Evolutionary conservation across 2,113 vertebrate species (phyloP).

Genomic region (Pitta sordida): DNA sequence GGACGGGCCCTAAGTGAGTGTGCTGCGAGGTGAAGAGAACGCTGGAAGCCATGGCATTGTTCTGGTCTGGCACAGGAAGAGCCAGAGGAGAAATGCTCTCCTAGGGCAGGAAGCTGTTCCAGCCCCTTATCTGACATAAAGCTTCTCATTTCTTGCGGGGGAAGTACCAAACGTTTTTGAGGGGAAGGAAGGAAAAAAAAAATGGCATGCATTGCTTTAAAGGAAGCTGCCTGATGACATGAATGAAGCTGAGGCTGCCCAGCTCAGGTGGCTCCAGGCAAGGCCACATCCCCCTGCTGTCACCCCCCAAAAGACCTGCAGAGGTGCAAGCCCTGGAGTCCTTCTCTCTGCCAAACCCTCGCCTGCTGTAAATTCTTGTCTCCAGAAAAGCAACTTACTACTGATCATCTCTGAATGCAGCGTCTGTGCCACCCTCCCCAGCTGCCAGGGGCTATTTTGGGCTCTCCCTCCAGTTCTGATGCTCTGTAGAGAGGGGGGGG

Average conservation of each 20-base stretch:
- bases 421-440: background rate
- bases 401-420: background rate
- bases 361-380: background rate
- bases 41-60: slow-evolving; percentile 26
- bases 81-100: slow-evolving; percentile 11
- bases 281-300: accelerated
- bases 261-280: background rate
- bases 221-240: background rate
- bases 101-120: slow-evolving; percentile 43
- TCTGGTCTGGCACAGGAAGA: background rate
- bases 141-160: slow-evolving; percentile 25
- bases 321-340: background rate
- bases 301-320: background rate
- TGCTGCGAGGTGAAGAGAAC: background rate
- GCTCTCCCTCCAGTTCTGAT: background rate
- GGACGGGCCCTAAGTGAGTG: background rate
- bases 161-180: slow-evolving; percentile 44
- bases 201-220: background rate
- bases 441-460: background rate
- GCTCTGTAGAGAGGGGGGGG: background rate
- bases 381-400: background rate
- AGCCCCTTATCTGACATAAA: slow-evolving; percentile 42
- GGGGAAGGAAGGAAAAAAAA: background rate
- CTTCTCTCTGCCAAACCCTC: background rate
- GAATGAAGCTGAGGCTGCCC: background rate